A percentile compares a stretch with the other conserved stretches of the same genome.
These are phyloP conservation scores for Netelia inedita DNA, from an alignment of 2,888 invertebrate genomes.

Conservation along the genomic window DNA sequence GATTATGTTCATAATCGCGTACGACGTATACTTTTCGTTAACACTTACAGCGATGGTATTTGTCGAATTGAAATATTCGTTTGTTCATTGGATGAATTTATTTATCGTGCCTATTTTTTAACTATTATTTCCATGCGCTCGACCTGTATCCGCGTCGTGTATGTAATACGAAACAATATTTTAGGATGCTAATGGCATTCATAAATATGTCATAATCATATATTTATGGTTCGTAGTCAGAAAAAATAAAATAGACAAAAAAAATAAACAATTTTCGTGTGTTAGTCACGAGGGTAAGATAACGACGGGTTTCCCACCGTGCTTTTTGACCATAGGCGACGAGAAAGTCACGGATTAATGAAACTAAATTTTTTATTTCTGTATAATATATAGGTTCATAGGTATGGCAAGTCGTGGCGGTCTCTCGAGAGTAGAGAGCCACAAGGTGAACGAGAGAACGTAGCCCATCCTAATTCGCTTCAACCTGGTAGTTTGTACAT, in stretches of 20 bases:
- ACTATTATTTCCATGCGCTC: too few relatives aligned
- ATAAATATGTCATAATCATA: too few relatives aligned
- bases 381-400: background rate
- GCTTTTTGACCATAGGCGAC: background rate
- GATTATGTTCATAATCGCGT: too few relatives aligned
- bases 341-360: slow-evolving; percentile 55
- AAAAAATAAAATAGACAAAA: background rate
- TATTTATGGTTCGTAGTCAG: too few relatives aligned
- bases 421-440: slow-evolving; percentile 19
- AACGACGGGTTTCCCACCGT: background rate
- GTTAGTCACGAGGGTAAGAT: background rate
- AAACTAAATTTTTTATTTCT: slow-evolving; percentile 54
- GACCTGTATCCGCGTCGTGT: too few relatives aligned
- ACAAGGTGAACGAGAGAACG: background rate
- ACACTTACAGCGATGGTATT: too few relatives aligned
- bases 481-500: background rate
- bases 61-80: too few relatives aligned
- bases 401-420: slow-evolving; percentile 5
- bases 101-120: too few relatives aligned
- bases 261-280: slow-evolving; percentile 7
- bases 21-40: too few relatives aligned
- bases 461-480: slow-evolving; percentile 47
- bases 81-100: too few relatives aligned
- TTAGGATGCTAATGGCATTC: too few relatives aligned
- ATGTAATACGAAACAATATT: too few relatives aligned